Percentiles rank a stretch among this genome's conserved stretches.
phyloP scores from a whole-genome alignment of 2,797 vertebrate species.

The Neoniphon sammara region DNA sequence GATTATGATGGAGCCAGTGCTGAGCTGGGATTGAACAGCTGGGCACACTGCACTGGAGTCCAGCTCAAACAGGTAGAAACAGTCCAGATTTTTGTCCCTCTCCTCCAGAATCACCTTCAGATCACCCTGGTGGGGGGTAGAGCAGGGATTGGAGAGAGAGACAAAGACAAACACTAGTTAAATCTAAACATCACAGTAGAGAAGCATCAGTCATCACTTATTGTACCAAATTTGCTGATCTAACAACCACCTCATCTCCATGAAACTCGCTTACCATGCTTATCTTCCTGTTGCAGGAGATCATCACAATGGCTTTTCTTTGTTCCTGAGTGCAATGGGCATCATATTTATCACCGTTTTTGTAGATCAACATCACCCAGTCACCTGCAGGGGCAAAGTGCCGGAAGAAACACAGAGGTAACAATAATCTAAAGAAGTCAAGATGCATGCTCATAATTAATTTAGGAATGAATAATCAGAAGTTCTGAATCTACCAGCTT shows the following conservation, averaged over 20 bases:
- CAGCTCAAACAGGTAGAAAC: conserved; percentile 96
- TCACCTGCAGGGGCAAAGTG: conserved; percentile 80
- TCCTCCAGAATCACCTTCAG: conserved; percentile 86
- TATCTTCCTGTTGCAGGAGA: conserved; percentile 86
- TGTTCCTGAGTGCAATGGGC: conserved; percentile 82
- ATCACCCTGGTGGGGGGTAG: conserved; percentile 75
- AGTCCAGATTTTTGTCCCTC: conserved; percentile 80
- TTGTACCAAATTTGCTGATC: background rate
- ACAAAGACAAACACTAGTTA: background rate
- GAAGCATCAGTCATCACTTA: background rate
- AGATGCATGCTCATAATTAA: background rate
- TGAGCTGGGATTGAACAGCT: conserved; percentile 83
- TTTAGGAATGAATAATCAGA: background rate
- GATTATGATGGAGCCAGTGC: conserved; percentile 90
- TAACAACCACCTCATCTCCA: background rate
- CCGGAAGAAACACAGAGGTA: conserved; percentile 5
- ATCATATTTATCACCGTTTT: conserved; percentile 85
- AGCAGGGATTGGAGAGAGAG: background rate
- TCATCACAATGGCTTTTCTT: conserved; percentile 91
- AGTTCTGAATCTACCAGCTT: background rate
- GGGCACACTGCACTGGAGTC: conserved; percentile 89
- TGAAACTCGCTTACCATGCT: conserved; percentile 50
- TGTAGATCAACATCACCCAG: conserved; percentile 93
- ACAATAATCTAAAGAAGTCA: background rate
- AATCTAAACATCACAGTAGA: background rate